Conservation (phyloP, 2,113 vertebrate species). For the Caranx melampygus region DNA sequence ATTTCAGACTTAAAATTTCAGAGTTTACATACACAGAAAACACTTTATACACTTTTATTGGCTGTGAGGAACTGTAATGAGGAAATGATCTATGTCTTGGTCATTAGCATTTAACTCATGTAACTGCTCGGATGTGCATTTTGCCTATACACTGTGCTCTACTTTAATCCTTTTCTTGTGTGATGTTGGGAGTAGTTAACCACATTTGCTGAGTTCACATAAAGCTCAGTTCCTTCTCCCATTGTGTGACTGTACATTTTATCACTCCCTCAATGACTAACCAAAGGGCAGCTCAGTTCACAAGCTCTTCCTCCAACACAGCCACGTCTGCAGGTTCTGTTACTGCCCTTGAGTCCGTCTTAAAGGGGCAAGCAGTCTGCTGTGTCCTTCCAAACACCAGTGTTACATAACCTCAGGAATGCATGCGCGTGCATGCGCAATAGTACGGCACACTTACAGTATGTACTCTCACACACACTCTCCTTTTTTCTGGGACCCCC, state of each 20-base stretch:
- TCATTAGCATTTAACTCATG: no score
- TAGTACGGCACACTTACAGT: background rate
- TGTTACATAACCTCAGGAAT: slow-evolving; percentile 43
- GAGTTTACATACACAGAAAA: no score
- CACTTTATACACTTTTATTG: background rate
- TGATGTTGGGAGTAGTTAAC: background rate
- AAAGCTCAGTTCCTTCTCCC: background rate
- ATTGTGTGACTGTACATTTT: background rate
- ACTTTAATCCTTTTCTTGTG: background rate
- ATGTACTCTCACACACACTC: background rate
- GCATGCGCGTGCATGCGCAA: background rate
- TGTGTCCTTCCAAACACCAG: background rate
- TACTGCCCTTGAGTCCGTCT: slow-evolving; percentile 8
- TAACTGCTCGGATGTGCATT: no score
- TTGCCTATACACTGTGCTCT: background rate
- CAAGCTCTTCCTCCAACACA: background rate
- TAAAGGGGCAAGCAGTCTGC: slow-evolving; percentile 46
- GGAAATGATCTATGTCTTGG: no score
- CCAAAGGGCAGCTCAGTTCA: slow-evolving; percentile 14
- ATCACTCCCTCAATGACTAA: background rate
- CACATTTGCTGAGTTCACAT: no score
- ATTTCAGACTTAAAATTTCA: background rate
- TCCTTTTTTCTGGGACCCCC: background rate
- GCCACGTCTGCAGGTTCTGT: slow-evolving; percentile 43
- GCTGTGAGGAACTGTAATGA: background rate